A percentile compares a stretch with the other conserved stretches of the same genome.
phyloP scores from a whole-genome alignment of 2,797 vertebrate species.

The Chelidonichthys spinosus region DNA sequence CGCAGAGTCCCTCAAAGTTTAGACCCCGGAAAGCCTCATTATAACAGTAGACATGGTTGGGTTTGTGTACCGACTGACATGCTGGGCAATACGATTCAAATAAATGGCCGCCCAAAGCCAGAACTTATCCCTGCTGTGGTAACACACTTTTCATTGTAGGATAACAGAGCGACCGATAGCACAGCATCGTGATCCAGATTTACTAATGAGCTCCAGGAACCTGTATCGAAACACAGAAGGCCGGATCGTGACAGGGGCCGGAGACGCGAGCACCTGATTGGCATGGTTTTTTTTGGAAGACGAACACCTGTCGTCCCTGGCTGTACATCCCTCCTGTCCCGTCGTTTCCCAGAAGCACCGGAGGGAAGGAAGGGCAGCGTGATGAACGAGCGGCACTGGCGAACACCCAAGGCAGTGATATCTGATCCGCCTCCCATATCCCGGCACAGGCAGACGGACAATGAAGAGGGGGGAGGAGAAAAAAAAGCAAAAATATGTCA shows the following conservation, averaged over 20 bases:
- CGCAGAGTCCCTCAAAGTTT: constrained; percentile 57
- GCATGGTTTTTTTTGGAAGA: constrained; percentile 30
- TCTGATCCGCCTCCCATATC: constrained; percentile 70
- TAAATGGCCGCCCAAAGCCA: constrained; percentile 63
- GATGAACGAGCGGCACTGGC: constrained; percentile 60
- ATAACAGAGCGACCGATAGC: constrained; percentile 42
- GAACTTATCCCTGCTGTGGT: constrained; percentile 54
- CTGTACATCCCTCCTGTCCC: constrained; percentile 42
- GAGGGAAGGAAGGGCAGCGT: constrained; percentile 29
- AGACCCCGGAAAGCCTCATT: constrained; percentile 62
- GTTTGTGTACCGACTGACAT: constrained; percentile 51
- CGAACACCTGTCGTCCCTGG: constrained; percentile 68
- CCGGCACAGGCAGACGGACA: constrained; percentile 58
- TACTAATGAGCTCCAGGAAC: constrained; percentile 58
- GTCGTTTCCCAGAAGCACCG: constrained; percentile 42
- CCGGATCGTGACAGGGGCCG: constrained; percentile 27
- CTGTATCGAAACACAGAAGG: constrained; percentile 29
- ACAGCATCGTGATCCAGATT: constrained; percentile 50
- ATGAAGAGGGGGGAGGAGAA: constrained; percentile 3
- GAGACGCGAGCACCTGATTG: constrained; percentile 50
- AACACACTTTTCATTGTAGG: constrained; percentile 47
- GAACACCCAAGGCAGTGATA: constrained; percentile 62
- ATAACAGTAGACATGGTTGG: constrained; percentile 46
- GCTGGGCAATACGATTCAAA: constrained; percentile 49
- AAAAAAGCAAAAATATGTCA: constrained; percentile 55